Base-by-base conservation (phyloP, 1,140 invertebrate species). In the Tigriopus japonicus region DNA sequence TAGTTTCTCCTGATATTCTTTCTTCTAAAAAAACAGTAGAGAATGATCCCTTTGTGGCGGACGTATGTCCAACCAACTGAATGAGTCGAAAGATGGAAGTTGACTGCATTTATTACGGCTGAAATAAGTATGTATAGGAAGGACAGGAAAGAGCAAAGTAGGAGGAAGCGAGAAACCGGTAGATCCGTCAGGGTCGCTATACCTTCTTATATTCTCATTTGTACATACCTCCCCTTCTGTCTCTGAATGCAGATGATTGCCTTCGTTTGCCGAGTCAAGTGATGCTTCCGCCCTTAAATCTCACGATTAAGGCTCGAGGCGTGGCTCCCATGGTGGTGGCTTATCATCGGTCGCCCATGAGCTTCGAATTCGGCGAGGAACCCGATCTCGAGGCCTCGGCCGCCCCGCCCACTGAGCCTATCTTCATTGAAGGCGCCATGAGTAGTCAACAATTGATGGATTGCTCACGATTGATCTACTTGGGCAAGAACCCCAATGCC, bases 211-310 rank as follows among this genome's bases (percentile, higher is more conserved):
- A n/a, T n/a, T n/a, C n/a, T n/a, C n/a, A n/a, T n/a, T n/a, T n/a
- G n/a, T n/a, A n/a, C n/a, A n/a, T n/a, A 3, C 3, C 28, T 35
- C 9, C 9, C 9, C 28, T 5, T 35, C 28, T 35, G 3, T 35
- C 28, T 35, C 28, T 35, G 28, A 35, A 2, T 24, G 5, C 24
- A 17, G 52, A 54, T 54, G 52, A 54, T 6, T 54, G 52, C 24
- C 14, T 54, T n/a, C 52, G 15, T 24, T 28, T 54, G 24, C 52
- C 52, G 23, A 54, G 52, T 24, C 52, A 54, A 28, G 52, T 54
- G 24, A 54, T 54, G 52, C 7, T 54, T 3, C 52, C 52, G 2
- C 52, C 52, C 7, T 21, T 54, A 15, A 24, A 54, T 54, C 14
- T 28, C 24, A 19, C 14, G 5, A 54, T 54, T 6, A n/a, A 17